These are phyloP conservation scores for Limnodromus scolopaceus DNA, from an alignment of 2,797 vertebrate species.

Conservation along the genomic window DNA sequence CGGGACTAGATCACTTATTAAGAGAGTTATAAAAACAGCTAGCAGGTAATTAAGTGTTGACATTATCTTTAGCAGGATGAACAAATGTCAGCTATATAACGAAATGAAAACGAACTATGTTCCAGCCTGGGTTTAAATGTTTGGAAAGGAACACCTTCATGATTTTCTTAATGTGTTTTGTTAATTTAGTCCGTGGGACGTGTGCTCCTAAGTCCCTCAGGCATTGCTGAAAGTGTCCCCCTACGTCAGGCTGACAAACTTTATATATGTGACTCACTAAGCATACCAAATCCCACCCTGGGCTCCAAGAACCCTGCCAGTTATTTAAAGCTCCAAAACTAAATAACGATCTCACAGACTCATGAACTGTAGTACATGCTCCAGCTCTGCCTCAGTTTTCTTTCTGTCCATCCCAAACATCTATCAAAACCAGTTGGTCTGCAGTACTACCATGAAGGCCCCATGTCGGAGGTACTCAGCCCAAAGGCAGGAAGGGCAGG, in stretches of 20 bases:
- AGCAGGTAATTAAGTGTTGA: conserved; percentile 13
- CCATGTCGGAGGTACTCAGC: background rate
- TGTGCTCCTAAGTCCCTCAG: background rate
- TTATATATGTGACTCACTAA: background rate
- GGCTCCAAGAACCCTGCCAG: background rate
- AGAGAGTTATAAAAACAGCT: background rate
- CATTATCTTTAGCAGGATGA: conserved; percentile 11
- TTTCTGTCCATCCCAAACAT: background rate
- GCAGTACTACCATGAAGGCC: background rate
- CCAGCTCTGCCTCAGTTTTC: background rate
- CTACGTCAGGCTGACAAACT: background rate
- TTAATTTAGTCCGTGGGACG: background rate
- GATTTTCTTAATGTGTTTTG: conserved; percentile 18
- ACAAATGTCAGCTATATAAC: conserved; percentile 15
- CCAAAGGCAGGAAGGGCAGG: rapidly evolving
- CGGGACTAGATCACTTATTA: background rate
- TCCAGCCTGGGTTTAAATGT: conserved; percentile 21
- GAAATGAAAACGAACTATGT: background rate
- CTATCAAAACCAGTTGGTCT: background rate
- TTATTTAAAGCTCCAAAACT: background rate
- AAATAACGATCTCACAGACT: background rate
- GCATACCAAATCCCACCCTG: background rate
- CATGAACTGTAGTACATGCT: rapidly evolving
- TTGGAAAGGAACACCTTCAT: conserved; percentile 5
- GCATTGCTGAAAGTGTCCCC: rapidly evolving